phyloP scores from a whole-genome alignment of 1,140 invertebrate genomes.

The Zaprionus taronus region DNA sequence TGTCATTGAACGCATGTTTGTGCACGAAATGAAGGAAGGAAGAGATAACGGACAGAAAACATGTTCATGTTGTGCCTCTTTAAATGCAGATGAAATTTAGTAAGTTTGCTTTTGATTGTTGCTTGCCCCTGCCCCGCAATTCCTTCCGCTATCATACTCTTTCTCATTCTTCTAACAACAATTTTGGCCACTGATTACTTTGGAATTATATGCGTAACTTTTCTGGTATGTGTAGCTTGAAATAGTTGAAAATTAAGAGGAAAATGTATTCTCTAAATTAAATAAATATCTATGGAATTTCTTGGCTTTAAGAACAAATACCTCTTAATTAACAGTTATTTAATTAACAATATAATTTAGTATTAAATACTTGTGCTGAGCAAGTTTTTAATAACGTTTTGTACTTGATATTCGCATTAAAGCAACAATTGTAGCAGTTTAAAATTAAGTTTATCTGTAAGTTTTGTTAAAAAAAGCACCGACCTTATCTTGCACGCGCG shows the following conservation, averaged over 20 bases:
- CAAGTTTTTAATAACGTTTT: too few relatives aligned
- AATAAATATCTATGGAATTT: too few relatives aligned
- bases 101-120: constrained; percentile 6
- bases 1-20: constrained; percentile 58
- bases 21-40: constrained; percentile 4
- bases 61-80: constrained; percentile 3
- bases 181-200: not conserved
- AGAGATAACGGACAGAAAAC: constrained; percentile 17
- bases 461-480: not conserved
- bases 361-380: too few relatives aligned
- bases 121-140: not conserved
- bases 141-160: not conserved
- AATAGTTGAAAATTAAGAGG: not conserved
- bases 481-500: not conserved
- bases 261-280: not conserved
- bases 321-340: not conserved
- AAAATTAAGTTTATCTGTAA: not conserved
- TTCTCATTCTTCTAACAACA: not conserved
- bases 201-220: not conserved
- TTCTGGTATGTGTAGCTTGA: not conserved
- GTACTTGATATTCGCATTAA: too few relatives aligned
- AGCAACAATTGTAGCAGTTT: too few relatives aligned
- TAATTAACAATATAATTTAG: not conserved
- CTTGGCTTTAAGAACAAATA: not conserved
- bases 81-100: constrained; percentile 52